A percentile compares a stretch with the other conserved stretches of the same genome.
Conservation (phyloP, 2,888 invertebrate genomes). For the Bursaphelenchus okinawaensis region DNA sequence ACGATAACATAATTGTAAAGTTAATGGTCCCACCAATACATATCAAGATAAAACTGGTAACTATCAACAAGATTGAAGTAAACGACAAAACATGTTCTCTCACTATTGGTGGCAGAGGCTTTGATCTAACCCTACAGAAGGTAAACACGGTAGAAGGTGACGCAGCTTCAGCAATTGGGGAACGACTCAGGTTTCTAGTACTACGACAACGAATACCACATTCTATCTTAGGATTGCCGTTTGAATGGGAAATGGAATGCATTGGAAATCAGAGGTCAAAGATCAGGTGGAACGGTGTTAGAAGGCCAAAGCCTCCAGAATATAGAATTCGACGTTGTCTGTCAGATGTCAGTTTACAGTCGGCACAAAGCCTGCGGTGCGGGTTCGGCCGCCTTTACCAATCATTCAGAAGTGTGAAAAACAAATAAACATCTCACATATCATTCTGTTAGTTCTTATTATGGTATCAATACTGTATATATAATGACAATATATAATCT, state of each 20-base stretch:
- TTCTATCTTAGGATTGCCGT: conserved; percentile 38
- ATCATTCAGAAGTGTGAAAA: no score
- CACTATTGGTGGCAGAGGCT: conserved; percentile 13
- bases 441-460: no score
- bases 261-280: neutral
- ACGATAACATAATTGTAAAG: conserved; percentile 8
- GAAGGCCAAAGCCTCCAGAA: neutral
- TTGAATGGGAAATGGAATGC: conserved; percentile 35
- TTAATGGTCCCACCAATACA: conserved; percentile 9
- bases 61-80: conserved; percentile 16
- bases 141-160: conserved; percentile 16
- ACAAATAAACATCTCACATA: no score
- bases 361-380: neutral
- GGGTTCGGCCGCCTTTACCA: neutral
- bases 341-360: neutral
- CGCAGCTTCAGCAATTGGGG: conserved; percentile 40
- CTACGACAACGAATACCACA: conserved; percentile 49
- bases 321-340: neutral
- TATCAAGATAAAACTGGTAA: conserved; percentile 15
- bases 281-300: neutral
- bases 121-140: conserved; percentile 11
- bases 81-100: neutral
- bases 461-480: no score
- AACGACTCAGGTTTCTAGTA: conserved; percentile 46
- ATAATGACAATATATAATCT: no score